phyloP scores from a whole-genome alignment of 2,888 invertebrate species.

The Habroteleia sp. region DNA sequence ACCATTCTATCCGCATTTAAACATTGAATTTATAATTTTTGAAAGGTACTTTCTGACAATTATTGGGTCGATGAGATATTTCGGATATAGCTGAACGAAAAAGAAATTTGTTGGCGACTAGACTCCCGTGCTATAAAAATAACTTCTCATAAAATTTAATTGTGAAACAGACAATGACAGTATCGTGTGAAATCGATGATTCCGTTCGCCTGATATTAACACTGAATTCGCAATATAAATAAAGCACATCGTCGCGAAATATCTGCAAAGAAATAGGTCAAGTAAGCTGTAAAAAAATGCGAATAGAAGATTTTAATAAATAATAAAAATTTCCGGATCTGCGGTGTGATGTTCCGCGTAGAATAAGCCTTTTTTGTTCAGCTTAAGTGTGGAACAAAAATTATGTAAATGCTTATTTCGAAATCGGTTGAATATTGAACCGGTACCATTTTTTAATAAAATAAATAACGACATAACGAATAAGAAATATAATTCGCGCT shows the following conservation, averaged over 20 bases:
- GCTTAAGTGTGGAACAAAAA: slow-evolving; percentile 6
- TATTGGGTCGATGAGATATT: slow-evolving; percentile 1
- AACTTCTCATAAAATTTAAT: slow-evolving; percentile 20
- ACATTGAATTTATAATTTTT: too few species aligned
- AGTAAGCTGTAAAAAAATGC: slow-evolving; percentile 32
- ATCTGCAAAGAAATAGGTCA: slow-evolving; percentile 28
- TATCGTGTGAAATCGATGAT: slow-evolving; percentile 27
- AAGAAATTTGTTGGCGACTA: too few species aligned
- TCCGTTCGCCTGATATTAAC: slow-evolving; percentile 7
- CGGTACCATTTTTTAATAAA: slow-evolving; percentile 2
- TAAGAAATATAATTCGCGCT: slow-evolving; percentile 26
- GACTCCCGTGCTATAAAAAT: slow-evolving; percentile 3
- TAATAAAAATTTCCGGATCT: slow-evolving; percentile 8
- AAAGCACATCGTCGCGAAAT: slow-evolving; percentile 9
- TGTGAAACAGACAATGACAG: slow-evolving; percentile 22
- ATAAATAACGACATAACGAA: slow-evolving; percentile 24
- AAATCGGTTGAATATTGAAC: slow-evolving; percentile 21
- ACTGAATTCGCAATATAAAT: slow-evolving; percentile 18
- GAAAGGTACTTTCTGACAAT: too few species aligned
- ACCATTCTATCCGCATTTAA: too few species aligned
- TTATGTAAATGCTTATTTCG: slow-evolving; percentile 18
- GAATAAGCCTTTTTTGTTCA: slow-evolving; percentile 12
- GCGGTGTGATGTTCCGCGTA: slow-evolving; percentile 1
- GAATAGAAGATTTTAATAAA: slow-evolving; percentile 24
- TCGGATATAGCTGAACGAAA: slow-evolving; percentile 13